Percentiles rank a stretch among this genome's conserved stretches.
These are phyloP conservation scores for Nasonia giraulti DNA, from an alignment of 1,140 invertebrate genomes.

Conservation along the genomic window DNA sequence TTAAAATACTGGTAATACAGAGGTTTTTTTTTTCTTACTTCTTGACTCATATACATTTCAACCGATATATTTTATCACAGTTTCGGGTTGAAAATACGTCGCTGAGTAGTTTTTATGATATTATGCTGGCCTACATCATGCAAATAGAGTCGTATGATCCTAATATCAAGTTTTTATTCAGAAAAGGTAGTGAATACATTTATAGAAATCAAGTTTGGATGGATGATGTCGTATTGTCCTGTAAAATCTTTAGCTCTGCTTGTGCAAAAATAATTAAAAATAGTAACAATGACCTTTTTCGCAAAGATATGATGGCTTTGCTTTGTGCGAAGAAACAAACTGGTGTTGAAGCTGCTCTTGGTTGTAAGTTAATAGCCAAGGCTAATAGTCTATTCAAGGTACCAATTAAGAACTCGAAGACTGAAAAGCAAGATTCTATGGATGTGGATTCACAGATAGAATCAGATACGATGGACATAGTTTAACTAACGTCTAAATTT, in stretches of 20 bases:
- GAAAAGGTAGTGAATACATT: constrained; percentile 43
- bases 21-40: not conserved
- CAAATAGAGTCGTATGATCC: constrained; percentile 49
- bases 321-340: constrained; percentile 52
- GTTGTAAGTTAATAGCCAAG: constrained; percentile 53
- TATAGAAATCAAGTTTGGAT: constrained; percentile 52
- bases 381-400: constrained; percentile 54
- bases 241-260: constrained; percentile 58
- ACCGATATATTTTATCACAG: constrained; percentile 55
- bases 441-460: not conserved
- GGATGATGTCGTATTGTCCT: constrained; percentile 55
- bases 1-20: constrained; percentile 46
- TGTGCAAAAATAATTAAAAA: constrained; percentile 58
- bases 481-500: not conserved
- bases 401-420: not conserved
- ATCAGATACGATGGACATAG: not conserved
- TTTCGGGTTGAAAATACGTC: constrained; percentile 49
- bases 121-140: constrained; percentile 53
- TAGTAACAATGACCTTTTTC: constrained; percentile 60
- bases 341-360: constrained; percentile 51
- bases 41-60: not conserved
- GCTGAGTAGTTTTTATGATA: constrained; percentile 51
- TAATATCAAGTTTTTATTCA: constrained; percentile 58
- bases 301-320: constrained; percentile 56
- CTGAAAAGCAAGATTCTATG: not conserved